Percentiles rank a stretch among this genome's conserved stretches.
Conservation (phyloP, 2,888 invertebrate species). For the Plagodis pulveraria region DNA sequence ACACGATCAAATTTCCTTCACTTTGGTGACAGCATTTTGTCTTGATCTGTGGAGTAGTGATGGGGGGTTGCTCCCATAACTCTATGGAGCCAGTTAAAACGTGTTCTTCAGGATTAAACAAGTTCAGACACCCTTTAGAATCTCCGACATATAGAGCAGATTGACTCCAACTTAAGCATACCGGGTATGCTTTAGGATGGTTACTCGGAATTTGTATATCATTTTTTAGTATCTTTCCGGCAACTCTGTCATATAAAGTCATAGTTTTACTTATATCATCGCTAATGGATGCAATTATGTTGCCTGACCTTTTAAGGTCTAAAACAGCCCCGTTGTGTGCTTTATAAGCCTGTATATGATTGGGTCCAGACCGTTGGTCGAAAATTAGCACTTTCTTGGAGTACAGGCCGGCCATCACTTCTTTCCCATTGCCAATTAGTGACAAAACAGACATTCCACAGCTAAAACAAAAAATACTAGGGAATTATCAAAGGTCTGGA, state of each 20-base stretch:
- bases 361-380: conserved; percentile 74
- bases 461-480: conserved; percentile 44
- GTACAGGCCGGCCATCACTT: conserved; percentile 82
- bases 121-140: conserved; percentile 72
- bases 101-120: conserved; percentile 68
- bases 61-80: conserved; percentile 69
- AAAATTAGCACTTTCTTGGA: conserved; percentile 82
- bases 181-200: conserved; percentile 67
- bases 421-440: conserved; percentile 71
- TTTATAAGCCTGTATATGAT: conserved; percentile 71
- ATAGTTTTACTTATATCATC: conserved; percentile 80
- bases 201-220: conserved; percentile 66
- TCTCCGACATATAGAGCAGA: conserved; percentile 75
- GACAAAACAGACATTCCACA: conserved; percentile 83
- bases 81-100: conserved; percentile 60
- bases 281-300: conserved; percentile 84
- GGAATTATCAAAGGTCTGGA: too few species aligned
- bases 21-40: conserved; percentile 73
- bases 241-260: conserved; percentile 83
- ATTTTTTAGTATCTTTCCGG: conserved; percentile 69
- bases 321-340: conserved; percentile 83
- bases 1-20: conserved; percentile 69
- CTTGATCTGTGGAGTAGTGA: conserved; percentile 66
- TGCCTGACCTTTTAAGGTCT: conserved; percentile 62
- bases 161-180: conserved; percentile 71